These are phyloP conservation scores for Lytechinus pictus DNA, from an alignment of 35 echinoderm and acorn worm species.

Conservation along the genomic window DNA sequence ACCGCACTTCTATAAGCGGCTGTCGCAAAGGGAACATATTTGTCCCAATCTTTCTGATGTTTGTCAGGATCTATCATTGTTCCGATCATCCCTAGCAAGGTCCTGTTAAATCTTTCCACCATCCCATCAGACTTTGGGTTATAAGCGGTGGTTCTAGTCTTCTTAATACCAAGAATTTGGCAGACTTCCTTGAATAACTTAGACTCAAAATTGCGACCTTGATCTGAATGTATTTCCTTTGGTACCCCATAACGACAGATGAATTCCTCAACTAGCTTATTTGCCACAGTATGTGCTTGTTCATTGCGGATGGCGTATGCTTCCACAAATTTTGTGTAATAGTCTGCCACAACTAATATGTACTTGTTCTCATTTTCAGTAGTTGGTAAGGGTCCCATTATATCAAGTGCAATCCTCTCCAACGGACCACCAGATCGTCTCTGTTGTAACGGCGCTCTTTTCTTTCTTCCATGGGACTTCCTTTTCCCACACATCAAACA, in stretches of 20 bases:
- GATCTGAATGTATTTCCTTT: conserved; percentile 61
- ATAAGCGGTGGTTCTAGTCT: not conserved
- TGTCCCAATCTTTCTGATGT: conserved; percentile 62
- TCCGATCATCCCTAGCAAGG: not conserved
- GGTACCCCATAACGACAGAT: conserved; percentile 68
- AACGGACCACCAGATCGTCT: conserved; percentile 22
- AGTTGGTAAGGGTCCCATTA: conserved; percentile 56
- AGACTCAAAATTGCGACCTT: conserved; percentile 66
- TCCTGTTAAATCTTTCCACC: not conserved
- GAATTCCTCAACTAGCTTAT: conserved; percentile 56
- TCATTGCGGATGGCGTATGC: conserved; percentile 56
- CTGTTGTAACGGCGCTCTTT: conserved; percentile 35
- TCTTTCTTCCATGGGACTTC: conserved; percentile 15
- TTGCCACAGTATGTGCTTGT: conserved; percentile 57
- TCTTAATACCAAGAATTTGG: conserved; percentile 45
- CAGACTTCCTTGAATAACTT: conserved; percentile 60
- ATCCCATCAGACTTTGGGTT: not conserved
- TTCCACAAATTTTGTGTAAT: conserved; percentile 69
- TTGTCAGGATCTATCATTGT: conserved; percentile 59
- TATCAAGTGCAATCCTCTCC: conserved; percentile 63
- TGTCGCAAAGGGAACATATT: conserved; percentile 44
- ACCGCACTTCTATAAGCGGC: conserved; percentile 51
- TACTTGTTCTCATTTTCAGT: conserved; percentile 55
- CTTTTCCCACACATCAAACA: conserved; percentile 34
- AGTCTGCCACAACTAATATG: conserved; percentile 64